A percentile compares a stretch with the other conserved stretches of the same genome.
These are phyloP conservation scores for Octodon degus DNA, from an alignment of 2,113 vertebrate genomes.

Conservation along the genomic window DNA sequence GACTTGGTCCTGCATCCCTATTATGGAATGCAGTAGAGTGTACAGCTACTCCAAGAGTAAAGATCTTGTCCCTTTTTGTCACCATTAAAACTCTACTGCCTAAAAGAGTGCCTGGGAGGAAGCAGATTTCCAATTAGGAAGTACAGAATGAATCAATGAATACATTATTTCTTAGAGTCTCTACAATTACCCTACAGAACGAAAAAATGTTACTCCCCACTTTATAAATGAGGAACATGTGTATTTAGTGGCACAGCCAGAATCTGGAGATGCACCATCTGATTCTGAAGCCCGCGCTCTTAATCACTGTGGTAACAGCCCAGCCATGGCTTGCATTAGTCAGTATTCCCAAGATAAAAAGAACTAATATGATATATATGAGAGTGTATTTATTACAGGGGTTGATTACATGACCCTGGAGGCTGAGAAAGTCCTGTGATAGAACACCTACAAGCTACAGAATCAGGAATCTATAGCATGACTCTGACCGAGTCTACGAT, in stretches of 20 bases:
- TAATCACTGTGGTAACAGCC: background rate
- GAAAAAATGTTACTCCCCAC: background rate
- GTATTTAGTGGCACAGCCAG: background rate
- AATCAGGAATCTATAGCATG: background rate
- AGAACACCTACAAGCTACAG: background rate
- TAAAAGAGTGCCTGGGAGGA: background rate
- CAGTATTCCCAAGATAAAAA: background rate
- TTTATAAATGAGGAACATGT: slow-evolving; percentile 30
- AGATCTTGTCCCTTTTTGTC: background rate
- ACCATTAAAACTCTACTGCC: background rate
- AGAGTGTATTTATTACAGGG: background rate
- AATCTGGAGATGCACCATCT: background rate
- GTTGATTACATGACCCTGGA: background rate
- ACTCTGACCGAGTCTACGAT: background rate
- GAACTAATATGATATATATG: background rate
- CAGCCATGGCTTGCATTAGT: background rate
- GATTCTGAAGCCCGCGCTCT: background rate
- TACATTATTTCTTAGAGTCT: background rate
- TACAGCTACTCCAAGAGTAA: background rate
- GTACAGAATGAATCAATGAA: background rate
- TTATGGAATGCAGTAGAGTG: background rate
- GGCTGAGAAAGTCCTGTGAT: background rate
- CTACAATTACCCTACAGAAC: background rate
- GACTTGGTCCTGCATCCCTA: background rate
- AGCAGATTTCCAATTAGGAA: background rate